A percentile compares a stretch with the other conserved stretches of the same genome.
Evolutionary conservation across 2,888 invertebrate species (phyloP).

Genomic region (Orthosia incerta): DNA sequence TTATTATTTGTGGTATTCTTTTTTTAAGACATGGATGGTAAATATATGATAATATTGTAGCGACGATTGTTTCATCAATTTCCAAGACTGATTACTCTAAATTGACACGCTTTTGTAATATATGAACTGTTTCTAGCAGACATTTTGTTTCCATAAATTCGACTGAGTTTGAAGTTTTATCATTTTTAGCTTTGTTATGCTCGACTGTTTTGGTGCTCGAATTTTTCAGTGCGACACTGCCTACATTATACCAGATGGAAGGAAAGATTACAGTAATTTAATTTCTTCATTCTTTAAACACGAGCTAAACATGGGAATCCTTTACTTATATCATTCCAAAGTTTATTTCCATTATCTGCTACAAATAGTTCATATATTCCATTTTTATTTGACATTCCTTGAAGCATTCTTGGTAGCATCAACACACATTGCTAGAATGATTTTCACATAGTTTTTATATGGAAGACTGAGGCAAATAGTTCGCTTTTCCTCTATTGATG

Average conservation of each 20-base stretch:
- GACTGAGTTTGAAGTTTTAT: slow-evolving; percentile 37
- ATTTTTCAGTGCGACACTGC: slow-evolving; percentile 2
- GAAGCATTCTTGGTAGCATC: slow-evolving; percentile 72
- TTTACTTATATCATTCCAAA: slow-evolving; percentile 51
- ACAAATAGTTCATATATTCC: slow-evolving; percentile 42
- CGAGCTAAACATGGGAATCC: slow-evolving; percentile 35
- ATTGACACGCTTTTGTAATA: slow-evolving; percentile 76
- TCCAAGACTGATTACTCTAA: slow-evolving; percentile 90
- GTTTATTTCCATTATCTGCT: slow-evolving; percentile 29
- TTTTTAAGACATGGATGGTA: slow-evolving; percentile 69
- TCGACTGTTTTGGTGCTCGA: slow-evolving; percentile 25
- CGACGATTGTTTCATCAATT: slow-evolving; percentile 82
- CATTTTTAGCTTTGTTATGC: slow-evolving; percentile 35
- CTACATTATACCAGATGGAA: slow-evolving; percentile 11
- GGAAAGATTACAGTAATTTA: not conserved
- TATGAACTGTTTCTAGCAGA: slow-evolving; percentile 55
- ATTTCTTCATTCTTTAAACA: slow-evolving; percentile 3
- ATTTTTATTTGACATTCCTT: slow-evolving; percentile 83
- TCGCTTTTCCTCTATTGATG: slow-evolving; percentile 86
- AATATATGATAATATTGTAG: slow-evolving; percentile 65
- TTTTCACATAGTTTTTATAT: slow-evolving; percentile 71
- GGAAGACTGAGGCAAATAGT: slow-evolving; percentile 80
- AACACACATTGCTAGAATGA: slow-evolving; percentile 75
- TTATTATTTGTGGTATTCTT: slow-evolving; percentile 83
- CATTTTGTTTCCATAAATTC: slow-evolving; percentile 11